Evolutionary conservation across 2,113 vertebrate genomes (phyloP), one percentile per base, ranked within the genome.

Genomic region (Cygnus atratus): DNA sequence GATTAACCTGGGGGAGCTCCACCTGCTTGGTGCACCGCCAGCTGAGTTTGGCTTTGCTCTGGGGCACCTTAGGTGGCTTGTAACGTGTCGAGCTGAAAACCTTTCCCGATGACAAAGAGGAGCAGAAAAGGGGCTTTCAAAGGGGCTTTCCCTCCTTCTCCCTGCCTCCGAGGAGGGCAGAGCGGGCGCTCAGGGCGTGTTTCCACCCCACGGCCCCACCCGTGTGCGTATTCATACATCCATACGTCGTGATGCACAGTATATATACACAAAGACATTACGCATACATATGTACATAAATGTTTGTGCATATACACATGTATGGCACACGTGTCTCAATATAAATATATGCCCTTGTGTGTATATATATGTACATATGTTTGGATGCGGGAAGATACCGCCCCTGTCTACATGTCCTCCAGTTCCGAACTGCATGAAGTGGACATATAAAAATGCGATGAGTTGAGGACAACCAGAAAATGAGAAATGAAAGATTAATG

Each of bases 221-320:
- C 8, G n/a, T 71, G 63, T 52, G 33, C 10, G 13, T 8, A 8
- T 13, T 15, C 26, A 31, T 37, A 16, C 3, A 1, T 54, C 44
- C 28, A 1, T 8, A 19, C 13, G 5, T 48, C 46, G 10, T 48
- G 4, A 22, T 48, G 14, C 13, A 61, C 44, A 11, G 41, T 26
- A 9, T 11, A 43, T 43, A 37, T 5, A 48, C 9, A 17, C 17
- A 11, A 20, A 43, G 8, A 16, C 37, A 9, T 15, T 5, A 11
- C 20, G 22, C 15, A 31, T 44, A 16, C 3, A 4, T 4, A 2
- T 1, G 3, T 8, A 9, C 0, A 2, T 12, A 17, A 65, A 33
- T 8, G 5, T 15, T 11, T 10, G 39, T 12, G 28, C 43, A 26
- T 19, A 10, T 4, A 43, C 22, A 17, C 12, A 37, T 37, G 48